Base-by-base conservation (phyloP, 2,888 invertebrate species). In the Diaperis boleti region DNA sequence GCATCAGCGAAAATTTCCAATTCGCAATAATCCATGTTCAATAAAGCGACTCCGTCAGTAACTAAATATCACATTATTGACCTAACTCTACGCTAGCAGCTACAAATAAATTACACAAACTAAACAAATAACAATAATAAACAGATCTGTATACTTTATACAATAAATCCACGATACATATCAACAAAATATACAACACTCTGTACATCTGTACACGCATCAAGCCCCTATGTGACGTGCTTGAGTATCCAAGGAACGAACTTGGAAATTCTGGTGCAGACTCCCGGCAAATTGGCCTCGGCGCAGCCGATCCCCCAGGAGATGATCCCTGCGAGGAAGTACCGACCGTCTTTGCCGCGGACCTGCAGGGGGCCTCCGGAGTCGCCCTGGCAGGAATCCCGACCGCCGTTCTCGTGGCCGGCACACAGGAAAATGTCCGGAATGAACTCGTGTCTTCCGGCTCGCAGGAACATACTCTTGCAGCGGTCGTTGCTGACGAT, bases 241-340 rank as follows among this genome's bases (percentile, higher is more conserved):
- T 94, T 92, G 70, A 95, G 81, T 68, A 96, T 95, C 95, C 95
- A 96, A 29, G 93, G 92, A 49, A 94, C 94, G 80, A 96, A 96
- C 82, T 95, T 95, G 33, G 95, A 95, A 82, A 96, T 96, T 76
- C 96, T 86, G 13, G 96, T 96, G 79, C 95, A 96, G 52, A 96
- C 96, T 0, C 96, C 96, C 0, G 96, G 96, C 65, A 95, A 83
- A 79, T 95, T 95, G 1, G 94, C 94, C 80, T 95, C 95, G 2
- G 95, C 95, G 78, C 95, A 95, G 44, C 95, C 95, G 71, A 95
- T 95, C 15, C 96, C 96, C 95, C 96, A 96, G 66, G 94, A 94
- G 75, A 96, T 96, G 74, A 96, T 95, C 1, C 96, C 96, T 0
- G 95, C 96, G 50, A 96, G 84, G 83, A 96, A 95, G 82, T 92